A percentile compares a stretch with the other conserved stretches of the same genome.
phyloP scores from a whole-genome alignment of 2,113 vertebrate genomes.

The Lampris incognitus region DNA sequence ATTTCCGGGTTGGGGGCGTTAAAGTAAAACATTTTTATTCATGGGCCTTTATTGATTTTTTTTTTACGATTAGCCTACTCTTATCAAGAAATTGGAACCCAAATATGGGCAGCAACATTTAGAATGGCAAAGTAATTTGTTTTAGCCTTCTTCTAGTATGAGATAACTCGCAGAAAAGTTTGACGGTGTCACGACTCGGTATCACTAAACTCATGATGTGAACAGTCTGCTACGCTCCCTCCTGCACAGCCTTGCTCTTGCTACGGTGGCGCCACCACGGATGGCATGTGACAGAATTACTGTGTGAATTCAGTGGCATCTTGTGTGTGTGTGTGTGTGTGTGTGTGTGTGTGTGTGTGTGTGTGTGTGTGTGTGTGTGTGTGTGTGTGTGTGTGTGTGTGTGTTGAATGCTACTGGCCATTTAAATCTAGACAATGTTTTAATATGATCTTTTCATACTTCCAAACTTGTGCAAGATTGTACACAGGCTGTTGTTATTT shows the following conservation, averaged over 20 bases:
- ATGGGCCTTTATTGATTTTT: neutral
- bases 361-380: conserved; percentile 20
- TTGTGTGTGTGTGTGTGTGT: conserved; percentile 24
- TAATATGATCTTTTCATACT: no score
- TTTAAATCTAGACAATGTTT: no score
- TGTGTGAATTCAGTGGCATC: neutral
- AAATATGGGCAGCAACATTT: neutral
- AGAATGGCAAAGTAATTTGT: neutral
- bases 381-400: conserved; percentile 39
- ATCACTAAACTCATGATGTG: conserved; percentile 46
- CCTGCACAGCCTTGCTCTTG: conserved; percentile 52
- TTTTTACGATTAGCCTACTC: neutral
- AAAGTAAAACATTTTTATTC: neutral
- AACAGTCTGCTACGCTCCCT: conserved; percentile 14
- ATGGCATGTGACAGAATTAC: conserved; percentile 71
- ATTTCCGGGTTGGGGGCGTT: neutral
- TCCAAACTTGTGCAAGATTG: no score
- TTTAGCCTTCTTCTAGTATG: neutral
- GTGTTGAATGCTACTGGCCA: conserved; percentile 7
- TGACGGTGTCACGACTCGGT: conserved; percentile 7
- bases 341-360: conserved; percentile 38
- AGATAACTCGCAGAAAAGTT: neutral
- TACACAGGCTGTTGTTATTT: conserved; percentile 11
- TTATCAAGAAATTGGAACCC: neutral
- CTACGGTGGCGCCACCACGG: conserved; percentile 48